phyloP scores from a whole-genome alignment of 2,113 vertebrate genomes.

The Budorcas taxicolor region DNA sequence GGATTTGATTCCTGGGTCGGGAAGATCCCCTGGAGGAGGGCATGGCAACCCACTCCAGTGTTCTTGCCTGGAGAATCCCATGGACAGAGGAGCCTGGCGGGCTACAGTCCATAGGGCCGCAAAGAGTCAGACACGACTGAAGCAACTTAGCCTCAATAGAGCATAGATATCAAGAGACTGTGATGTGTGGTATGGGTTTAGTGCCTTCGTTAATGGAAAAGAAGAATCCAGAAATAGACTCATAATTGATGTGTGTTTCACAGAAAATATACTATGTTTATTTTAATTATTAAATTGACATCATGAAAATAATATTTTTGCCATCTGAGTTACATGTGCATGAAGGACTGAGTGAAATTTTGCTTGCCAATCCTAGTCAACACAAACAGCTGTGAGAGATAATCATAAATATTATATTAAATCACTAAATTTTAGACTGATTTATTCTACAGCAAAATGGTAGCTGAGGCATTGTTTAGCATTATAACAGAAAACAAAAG shows the following conservation, averaged over 20 bases:
- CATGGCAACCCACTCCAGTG: not conserved
- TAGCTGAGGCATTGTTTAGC: not conserved
- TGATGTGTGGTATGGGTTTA: not conserved
- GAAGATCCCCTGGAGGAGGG: not conserved
- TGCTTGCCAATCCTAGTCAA: not conserved
- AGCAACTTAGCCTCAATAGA: not conserved
- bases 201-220: not conserved
- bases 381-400: not conserved
- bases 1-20: not conserved
- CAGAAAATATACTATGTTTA: not conserved
- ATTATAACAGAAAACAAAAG: not conserved
- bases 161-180: not conserved
- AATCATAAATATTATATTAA: not conserved
- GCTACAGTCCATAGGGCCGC: not conserved
- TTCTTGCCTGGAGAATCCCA: not conserved
- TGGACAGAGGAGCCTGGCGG: rapidly evolving
- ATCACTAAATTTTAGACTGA: not conserved
- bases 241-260: not conserved
- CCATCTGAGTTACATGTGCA: not conserved
- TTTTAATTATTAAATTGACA: not conserved
- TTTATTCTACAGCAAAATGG: not conserved
- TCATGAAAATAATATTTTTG: not conserved
- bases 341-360: not conserved
- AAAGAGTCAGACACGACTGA: not conserved
- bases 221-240: not conserved